Evolutionary conservation across 2,113 vertebrate genomes (phyloP).

Genomic region (Sylvilagus bachmani): DNA sequence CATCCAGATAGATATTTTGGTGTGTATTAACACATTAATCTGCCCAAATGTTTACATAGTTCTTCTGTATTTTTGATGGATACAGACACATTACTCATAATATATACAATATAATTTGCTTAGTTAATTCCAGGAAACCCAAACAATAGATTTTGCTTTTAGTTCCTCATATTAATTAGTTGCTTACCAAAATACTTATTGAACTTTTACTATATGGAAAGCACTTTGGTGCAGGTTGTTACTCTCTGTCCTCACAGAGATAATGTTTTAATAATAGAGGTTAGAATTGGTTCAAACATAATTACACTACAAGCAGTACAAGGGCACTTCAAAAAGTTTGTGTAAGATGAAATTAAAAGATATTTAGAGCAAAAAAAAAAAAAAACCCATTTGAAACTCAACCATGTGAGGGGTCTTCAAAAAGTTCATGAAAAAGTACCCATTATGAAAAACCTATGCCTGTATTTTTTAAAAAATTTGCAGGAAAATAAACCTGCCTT

Average conservation of each 20-base stretch:
- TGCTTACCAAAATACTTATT: constrained; percentile 10
- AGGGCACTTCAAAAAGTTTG: too few species aligned
- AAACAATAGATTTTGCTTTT: background rate
- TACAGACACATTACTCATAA: background rate
- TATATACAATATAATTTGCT: background rate
- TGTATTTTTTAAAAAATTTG: too few species aligned
- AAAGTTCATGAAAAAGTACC: too few species aligned
- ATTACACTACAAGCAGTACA: background rate
- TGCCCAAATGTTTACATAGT: background rate
- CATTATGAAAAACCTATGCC: too few species aligned
- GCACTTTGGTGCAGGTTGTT: background rate
- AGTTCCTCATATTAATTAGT: background rate
- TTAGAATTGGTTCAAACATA: constrained; percentile 44
- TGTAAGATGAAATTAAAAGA: too few species aligned
- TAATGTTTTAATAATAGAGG: background rate
- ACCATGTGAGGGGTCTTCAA: too few species aligned
- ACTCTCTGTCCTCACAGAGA: background rate
- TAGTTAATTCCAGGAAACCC: background rate
- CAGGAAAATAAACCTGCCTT: too few species aligned
- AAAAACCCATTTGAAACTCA: too few species aligned
- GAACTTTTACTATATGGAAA: background rate
- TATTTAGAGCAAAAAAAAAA: too few species aligned
- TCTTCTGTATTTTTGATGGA: background rate
- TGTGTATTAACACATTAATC: background rate
- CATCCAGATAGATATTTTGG: background rate